These are phyloP conservation scores for Craterocephalus amniculus DNA, from an alignment of 2,797 vertebrate species.

Conservation along the genomic window DNA sequence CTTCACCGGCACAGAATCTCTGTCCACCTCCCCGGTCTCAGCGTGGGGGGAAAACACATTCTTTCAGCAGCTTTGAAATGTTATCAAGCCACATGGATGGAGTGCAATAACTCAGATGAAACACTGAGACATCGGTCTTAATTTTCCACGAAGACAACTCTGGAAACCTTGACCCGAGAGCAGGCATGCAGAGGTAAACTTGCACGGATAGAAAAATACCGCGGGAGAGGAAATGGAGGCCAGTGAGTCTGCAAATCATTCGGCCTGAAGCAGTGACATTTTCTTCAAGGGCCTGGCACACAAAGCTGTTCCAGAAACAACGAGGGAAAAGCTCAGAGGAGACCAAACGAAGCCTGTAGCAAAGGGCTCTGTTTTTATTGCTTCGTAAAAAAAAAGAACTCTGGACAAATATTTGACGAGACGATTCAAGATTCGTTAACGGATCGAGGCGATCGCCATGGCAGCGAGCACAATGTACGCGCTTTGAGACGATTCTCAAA, in stretches of 20 bases:
- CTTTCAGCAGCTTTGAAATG: conserved; percentile 15
- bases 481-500: conserved; percentile 9
- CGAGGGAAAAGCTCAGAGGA: conserved; percentile 46
- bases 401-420: conserved; percentile 64
- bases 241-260: conserved; percentile 52
- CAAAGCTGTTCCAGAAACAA: conserved; percentile 48
- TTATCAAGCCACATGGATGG: conserved; percentile 24
- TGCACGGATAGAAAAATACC: conserved; percentile 21
- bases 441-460: conserved; percentile 49
- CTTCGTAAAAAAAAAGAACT: conserved; percentile 33
- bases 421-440: conserved; percentile 42
- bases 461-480: conserved; percentile 36
- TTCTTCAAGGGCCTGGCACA: conserved; percentile 32
- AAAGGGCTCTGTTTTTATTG: conserved; percentile 50
- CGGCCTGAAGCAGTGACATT: conserved; percentile 43
- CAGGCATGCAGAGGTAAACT: conserved; percentile 43
- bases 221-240: conserved; percentile 56
- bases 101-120: conserved; percentile 29
- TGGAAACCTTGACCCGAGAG: conserved; percentile 32
- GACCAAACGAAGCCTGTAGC: conserved; percentile 50
- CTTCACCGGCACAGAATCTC: conserved; percentile 35
- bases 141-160: conserved; percentile 36
- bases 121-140: conserved; percentile 25
- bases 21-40: conserved; percentile 36
- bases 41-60: conserved; percentile 12